Evolutionary conservation across 2,888 invertebrate genomes (phyloP), one percentile per base, ranked within the genome.

Genomic region (Epirrita christyi): DNA sequence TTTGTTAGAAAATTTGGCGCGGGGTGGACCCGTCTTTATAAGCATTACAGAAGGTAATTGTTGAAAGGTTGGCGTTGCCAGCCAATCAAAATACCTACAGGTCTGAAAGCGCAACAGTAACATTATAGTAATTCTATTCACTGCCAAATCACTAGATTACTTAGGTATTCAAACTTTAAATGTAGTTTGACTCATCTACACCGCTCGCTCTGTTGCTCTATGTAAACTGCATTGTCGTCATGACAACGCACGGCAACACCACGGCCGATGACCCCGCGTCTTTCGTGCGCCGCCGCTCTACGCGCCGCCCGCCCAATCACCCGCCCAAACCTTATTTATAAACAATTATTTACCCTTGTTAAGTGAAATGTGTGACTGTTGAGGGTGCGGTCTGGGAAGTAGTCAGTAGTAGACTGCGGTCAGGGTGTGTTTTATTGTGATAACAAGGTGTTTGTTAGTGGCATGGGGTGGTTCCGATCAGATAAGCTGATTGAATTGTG

Each of bases 181-280:
- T 34, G 28, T 45, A 40, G 21, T 32, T 37, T 42, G 46, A 41
- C 54, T 54, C 52, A 46, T 7, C 38, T n/a, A 58, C 42, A 21
- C 58, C 42, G 8, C 1, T 0, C n/a, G n/a, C 36, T 10, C 42
- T 7, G 47, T 6, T 64, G 50, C 4, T 77, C 76, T 73, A 34
- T 69, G 72, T 3, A 42, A 50, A 70, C 62, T 76, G 77, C 76
- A 77, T 60, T 64, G 82, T 83, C 61, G 69, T 66, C 75, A 81
- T 81, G 75, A 64, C 79, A 66, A 83, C 84, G 76, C 68, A 67
- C 75, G 73, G 67, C 70, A 72, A 76, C 78, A 78, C 61, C 64
- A 55, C 72, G 83, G 72, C 55, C 83, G 73, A 75, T 76, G 81
- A 81, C 81, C 81, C 66, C 61, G 59, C 66, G 68, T 36, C 72